A percentile compares a stretch with the other conserved stretches of the same genome.
phyloP scores from a whole-genome alignment of 1,140 invertebrate species.

The Drosophila pachea region DNA sequence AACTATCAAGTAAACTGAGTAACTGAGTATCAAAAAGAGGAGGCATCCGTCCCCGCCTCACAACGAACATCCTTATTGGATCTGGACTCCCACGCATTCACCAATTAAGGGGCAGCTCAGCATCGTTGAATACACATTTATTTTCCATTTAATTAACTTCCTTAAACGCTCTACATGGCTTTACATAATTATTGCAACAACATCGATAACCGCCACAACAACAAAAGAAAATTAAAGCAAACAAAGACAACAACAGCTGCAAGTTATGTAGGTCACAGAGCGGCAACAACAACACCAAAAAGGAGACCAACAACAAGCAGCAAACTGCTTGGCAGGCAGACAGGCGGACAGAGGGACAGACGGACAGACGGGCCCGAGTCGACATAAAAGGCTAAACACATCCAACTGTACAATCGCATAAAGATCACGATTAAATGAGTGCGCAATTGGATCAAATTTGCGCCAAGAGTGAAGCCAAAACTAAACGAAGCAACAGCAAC shows the following conservation, averaged over 20 bases:
- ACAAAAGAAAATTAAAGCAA: slow-evolving; percentile 41
- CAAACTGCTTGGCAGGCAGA: slow-evolving; percentile 18
- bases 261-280: slow-evolving; percentile 69
- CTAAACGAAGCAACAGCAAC: slow-evolving; percentile 44
- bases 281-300: slow-evolving; percentile 41
- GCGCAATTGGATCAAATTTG: slow-evolving; percentile 77
- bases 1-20: too few species aligned
- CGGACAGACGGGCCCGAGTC: slow-evolving; percentile 33
- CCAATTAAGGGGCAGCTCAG: slow-evolving; percentile 62
- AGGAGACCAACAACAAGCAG: slow-evolving; percentile 34
- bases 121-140: slow-evolving; percentile 71
- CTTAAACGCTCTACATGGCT: slow-evolving; percentile 70
- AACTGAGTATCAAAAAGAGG: too few species aligned
- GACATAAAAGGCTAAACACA: slow-evolving; percentile 77
- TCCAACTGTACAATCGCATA: slow-evolving; percentile 76
- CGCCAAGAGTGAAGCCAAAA: slow-evolving; percentile 61
- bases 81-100: slow-evolving; percentile 29
- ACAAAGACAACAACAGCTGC: slow-evolving; percentile 36
- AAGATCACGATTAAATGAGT: slow-evolving; percentile 78
- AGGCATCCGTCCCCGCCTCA: slow-evolving; percentile 2
- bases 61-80: slow-evolving; percentile 33
- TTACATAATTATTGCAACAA: slow-evolving; percentile 69
- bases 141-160: slow-evolving; percentile 77
- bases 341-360: slow-evolving; percentile 19
- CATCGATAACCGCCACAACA: background rate